These are phyloP conservation scores for Theretra japonica DNA, from an alignment of 2,888 invertebrate genomes.

Conservation along the genomic window DNA sequence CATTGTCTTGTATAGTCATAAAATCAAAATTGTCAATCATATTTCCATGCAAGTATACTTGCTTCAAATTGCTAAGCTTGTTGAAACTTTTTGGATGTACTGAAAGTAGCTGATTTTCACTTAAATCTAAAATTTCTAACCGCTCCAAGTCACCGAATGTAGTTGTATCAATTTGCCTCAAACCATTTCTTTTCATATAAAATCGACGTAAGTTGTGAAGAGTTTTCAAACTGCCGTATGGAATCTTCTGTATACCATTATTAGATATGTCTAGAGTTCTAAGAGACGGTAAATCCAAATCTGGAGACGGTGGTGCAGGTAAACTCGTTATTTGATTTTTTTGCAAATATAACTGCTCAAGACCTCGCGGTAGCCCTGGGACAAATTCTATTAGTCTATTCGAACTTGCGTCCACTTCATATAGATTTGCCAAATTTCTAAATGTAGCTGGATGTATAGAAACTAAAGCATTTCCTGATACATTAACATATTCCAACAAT, in stretches of 20 bases:
- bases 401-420: conserved; percentile 90
- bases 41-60: conserved; percentile 91
- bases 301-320: conserved; percentile 87
- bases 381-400: conserved; percentile 90
- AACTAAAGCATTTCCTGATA: conserved; percentile 90
- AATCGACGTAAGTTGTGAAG: conserved; percentile 88
- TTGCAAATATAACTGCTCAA: conserved; percentile 90
- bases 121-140: conserved; percentile 90
- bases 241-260: conserved; percentile 89
- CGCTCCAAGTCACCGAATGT: conserved; percentile 88
- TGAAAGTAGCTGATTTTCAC: conserved; percentile 89
- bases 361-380: conserved; percentile 90
- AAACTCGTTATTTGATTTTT: conserved; percentile 89
- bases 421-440: conserved; percentile 89
- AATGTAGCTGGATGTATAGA: conserved; percentile 91
- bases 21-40: conserved; percentile 89
- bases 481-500: conserved; percentile 90
- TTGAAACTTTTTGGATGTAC: conserved; percentile 87
- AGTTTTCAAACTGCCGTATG: conserved; percentile 86
- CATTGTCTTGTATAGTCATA: conserved; percentile 87
- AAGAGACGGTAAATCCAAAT: conserved; percentile 89
- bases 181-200: conserved; percentile 89
- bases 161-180: conserved; percentile 88
- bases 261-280: conserved; percentile 90
- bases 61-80: conserved; percentile 86